Conservation (phyloP, 2,113 vertebrate genomes). For the Chroicocephalus ridibundus region DNA sequence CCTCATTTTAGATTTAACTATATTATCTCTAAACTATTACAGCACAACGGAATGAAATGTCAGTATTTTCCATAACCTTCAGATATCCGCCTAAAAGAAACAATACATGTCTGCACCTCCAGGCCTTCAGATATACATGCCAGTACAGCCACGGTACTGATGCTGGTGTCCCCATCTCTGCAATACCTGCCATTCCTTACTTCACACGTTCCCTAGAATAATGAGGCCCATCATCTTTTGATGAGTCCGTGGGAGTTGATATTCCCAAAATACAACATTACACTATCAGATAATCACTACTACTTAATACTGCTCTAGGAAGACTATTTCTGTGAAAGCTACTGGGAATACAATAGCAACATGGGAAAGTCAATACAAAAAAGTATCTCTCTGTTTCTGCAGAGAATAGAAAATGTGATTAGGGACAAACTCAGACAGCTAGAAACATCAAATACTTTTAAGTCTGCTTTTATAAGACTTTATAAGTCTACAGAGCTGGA, state of each 20-base stretch:
- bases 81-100: background rate
- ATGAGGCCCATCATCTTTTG: constrained; percentile 40
- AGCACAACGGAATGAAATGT: background rate
- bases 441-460: background rate
- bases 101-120: background rate
- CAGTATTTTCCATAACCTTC: background rate
- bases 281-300: constrained; percentile 26
- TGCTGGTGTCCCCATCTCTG: background rate
- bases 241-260: constrained; percentile 44
- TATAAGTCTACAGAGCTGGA: background rate
- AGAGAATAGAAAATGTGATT: background rate
- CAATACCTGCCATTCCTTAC: background rate
- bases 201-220: background rate
- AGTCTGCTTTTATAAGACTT: background rate
- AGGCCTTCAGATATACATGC: background rate
- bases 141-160: background rate
- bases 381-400: background rate
- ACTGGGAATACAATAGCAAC: constrained; percentile 12
- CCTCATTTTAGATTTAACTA: background rate
- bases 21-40: background rate
- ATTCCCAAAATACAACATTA: constrained; percentile 48
- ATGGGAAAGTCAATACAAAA: background rate
- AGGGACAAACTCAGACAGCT: background rate
- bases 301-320: background rate
- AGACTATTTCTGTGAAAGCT: constrained; percentile 9